Conservation (phyloP, 2,113 vertebrate genomes). For the Ahaetulla prasina region DNA sequence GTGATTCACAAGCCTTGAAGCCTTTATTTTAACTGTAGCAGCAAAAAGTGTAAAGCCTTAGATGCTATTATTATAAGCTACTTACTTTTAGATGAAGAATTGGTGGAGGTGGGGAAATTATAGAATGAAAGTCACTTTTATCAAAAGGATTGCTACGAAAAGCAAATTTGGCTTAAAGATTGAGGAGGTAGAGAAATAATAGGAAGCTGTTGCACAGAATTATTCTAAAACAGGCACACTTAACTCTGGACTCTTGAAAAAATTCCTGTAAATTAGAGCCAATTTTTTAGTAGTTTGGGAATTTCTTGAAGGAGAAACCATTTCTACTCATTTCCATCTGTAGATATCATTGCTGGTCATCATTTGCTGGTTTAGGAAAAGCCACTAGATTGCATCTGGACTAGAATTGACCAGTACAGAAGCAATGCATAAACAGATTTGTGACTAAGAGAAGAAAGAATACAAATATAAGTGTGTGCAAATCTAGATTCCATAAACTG, state of each 20-base stretch:
- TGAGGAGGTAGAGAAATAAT: neutral
- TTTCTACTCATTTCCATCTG: neutral
- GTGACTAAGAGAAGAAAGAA: neutral
- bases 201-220: neutral
- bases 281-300: neutral
- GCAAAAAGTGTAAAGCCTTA: conserved; percentile 6
- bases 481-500: neutral
- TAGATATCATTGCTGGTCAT: neutral
- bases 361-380: neutral
- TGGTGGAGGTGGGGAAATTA: neutral
- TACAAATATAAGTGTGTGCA: neutral
- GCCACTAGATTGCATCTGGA: neutral
- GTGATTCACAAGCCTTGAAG: neutral
- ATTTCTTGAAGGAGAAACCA: neutral
- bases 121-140: neutral
- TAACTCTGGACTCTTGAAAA: neutral
- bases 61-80: conserved; percentile 14
- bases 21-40: neutral
- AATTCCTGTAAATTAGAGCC: neutral
- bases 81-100: conserved; percentile 6
- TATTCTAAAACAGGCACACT: neutral
- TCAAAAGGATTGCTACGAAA: neutral
- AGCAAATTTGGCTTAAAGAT: neutral
- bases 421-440: neutral
- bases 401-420: neutral